Conservation (phyloP, 2,888 invertebrate species). For the Chymomyza amoena region DNA sequence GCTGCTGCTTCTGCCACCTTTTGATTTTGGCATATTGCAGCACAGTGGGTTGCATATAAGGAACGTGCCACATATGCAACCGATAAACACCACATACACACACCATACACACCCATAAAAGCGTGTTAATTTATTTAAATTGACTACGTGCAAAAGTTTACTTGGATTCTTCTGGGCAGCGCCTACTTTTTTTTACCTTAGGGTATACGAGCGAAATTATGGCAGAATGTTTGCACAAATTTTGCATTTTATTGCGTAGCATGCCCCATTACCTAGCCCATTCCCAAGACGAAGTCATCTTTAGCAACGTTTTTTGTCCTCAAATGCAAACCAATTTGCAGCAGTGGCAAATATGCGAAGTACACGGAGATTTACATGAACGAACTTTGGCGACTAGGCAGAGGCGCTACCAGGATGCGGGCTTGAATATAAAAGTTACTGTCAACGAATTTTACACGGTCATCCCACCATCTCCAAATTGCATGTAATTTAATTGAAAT, state of each 20-base stretch:
- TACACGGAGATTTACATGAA: conserved; percentile 44
- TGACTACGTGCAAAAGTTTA: conserved; percentile 67
- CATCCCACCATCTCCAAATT: too few species aligned
- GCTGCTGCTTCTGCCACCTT: conserved; percentile 3
- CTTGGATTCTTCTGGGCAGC: conserved; percentile 46
- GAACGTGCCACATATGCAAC: conserved; percentile 11
- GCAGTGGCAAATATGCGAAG: conserved; percentile 41
- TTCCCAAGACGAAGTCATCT: conserved; percentile 6
- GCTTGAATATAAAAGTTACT: too few species aligned
- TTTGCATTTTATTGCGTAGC: conserved; percentile 64
- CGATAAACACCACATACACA: conserved; percentile 24
- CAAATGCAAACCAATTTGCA: conserved; percentile 66
- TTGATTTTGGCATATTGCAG: conserved; percentile 62
- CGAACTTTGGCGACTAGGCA: conserved; percentile 14
- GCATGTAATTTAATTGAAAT: too few species aligned
- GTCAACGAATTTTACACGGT: too few species aligned
- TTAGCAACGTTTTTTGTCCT: conserved; percentile 59
- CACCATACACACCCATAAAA: conserved; percentile 24
- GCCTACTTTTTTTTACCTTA: conserved; percentile 20
- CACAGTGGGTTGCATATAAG: conserved; percentile 51
- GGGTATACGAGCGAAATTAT: conserved; percentile 13
- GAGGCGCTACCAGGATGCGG: conserved; percentile 24
- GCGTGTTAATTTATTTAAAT: conserved; percentile 70
- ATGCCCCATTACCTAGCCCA: conserved; percentile 16
- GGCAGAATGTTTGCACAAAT: conserved; percentile 65